These are phyloP conservation scores for Tetrao urogallus DNA, from an alignment of 2,113 vertebrate species.

Conservation along the genomic window DNA sequence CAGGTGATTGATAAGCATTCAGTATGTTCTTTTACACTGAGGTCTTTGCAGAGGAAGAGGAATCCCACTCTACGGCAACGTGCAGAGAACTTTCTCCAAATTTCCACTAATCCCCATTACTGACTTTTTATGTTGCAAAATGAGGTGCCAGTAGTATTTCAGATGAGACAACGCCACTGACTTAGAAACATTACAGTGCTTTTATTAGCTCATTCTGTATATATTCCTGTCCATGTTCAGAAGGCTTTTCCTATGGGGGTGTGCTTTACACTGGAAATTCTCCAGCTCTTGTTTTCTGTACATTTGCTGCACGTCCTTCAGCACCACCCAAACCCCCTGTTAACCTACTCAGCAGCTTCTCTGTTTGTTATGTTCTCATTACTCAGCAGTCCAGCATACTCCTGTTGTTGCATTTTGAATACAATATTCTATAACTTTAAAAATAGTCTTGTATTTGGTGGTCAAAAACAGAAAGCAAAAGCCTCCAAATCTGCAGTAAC, in stretches of 20 bases:
- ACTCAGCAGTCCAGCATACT: not conserved
- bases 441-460: not conserved
- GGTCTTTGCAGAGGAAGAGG: not conserved
- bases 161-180: not conserved
- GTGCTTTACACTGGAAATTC: constrained; percentile 4
- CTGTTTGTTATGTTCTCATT: constrained; percentile 9
- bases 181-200: not conserved
- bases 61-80: not conserved
- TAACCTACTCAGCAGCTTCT: constrained; percentile 21
- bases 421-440: not conserved
- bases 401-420: not conserved
- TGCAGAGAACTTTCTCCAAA: not conserved
- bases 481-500: not conserved
- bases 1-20: not conserved
- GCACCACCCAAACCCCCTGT: constrained; percentile 9
- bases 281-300: constrained; percentile 36
- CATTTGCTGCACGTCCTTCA: constrained; percentile 41
- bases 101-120: not conserved
- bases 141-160: not conserved
- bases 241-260: not conserved
- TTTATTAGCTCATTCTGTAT: not conserved
- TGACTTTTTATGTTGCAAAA: not conserved
- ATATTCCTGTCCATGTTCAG: not conserved
- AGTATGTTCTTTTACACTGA: not conserved
- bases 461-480: not conserved